Base-by-base conservation (phyloP, 2,113 vertebrate genomes). In the Ammodramus savannarum region DNA sequence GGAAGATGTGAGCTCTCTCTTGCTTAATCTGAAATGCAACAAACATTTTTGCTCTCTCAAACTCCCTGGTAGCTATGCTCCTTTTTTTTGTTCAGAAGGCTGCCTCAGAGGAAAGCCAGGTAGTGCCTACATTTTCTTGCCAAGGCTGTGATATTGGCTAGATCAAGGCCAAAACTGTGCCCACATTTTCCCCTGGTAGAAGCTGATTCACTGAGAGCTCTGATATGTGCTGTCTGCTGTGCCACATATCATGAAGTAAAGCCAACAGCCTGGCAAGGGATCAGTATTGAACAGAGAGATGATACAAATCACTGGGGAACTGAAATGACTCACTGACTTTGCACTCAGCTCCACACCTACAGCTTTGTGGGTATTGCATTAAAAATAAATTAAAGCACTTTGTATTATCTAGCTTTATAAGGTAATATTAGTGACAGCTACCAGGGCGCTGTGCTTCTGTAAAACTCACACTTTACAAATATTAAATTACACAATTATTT, bases 351-450 rank as follows among this genome's bases (percentile, higher is more conserved):
- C 62, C 62, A 76, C 84, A 89, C 58, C 80, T 78, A 94, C 81
- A 57, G 73, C 84, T 79, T 75, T 16, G 2, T 26, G n/a, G n/a
- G 75, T 92, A 69, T 82, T 63, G 51, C 11, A 1, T 73, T 85
- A 85, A 93, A 94, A 91, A 87, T 89, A 89, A 93, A 76, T 51
- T 38, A 31, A 87, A 92, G 21, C 48, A 54, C 38, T 85, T 93
- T 8, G 43, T 54, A 54, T 85, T 54, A 79, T 80, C 85, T 65
- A n/a, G 23, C 67, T 80, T 85, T 73, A 79, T 63, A 34, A 61
- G 34, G 63, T 31, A 87, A n/a, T 54, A 82, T 43, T 51, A 69
- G 26, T 89, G 77, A 85, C 54, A 91, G 52, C 61, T 81, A 87
- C 13, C 11, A 52, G 52, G 25, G 32, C 2, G 7, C 26, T 61